Base-by-base conservation (phyloP, 2,888 invertebrate genomes). In the Lypha dubia region DNA sequence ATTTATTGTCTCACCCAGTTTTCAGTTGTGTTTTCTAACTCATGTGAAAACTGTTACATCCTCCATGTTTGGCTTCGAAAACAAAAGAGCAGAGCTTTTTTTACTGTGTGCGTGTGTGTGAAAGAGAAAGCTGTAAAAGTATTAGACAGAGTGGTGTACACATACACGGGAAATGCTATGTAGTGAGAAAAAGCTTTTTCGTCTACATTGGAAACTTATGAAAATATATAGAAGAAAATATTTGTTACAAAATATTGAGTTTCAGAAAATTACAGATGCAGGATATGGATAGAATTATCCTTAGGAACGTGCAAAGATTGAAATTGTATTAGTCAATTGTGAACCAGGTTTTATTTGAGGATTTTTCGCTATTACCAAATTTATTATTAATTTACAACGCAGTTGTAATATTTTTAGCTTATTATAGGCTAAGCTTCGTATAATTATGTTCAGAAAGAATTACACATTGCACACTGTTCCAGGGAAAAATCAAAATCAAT, bases 11-110 rank as follows among this genome's bases (percentile, higher is more conserved):
- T 86, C 86, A 87, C 86, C 82, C 87, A 86, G 86, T 77, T 85
- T 84, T 76, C 86, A 81, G 71, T 83, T 82, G 74, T 67, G 41
- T 81, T 74, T 68, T 60, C 68, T 63, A 70, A 86, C 84, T 89
- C 88, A 88, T 89, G 87, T 89, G 89, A 88, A 90, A 90, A 90
- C 90, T 87, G 90, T 90, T 88, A 89, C 89, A 88, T 89, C 90
- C 90, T 89, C 89, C 90, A 85, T 81, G 62, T 86, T 79, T 79
- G 49, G 65, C 58, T 68, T 71, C 74, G 5, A 53, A 79, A 67
- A 71, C 65, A 76, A 81, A 62, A 65, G 73, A 70, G 70, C 35
- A 35, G 51, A 84, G 84, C 84, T 84, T 80, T 84, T 73, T 84
- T 80, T 38, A 13, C 15, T 46, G 51, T 58, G 15, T 65, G 38